Evolutionary conservation across 2,113 vertebrate species (phyloP).

Genomic region (Heteronetta atricapilla): DNA sequence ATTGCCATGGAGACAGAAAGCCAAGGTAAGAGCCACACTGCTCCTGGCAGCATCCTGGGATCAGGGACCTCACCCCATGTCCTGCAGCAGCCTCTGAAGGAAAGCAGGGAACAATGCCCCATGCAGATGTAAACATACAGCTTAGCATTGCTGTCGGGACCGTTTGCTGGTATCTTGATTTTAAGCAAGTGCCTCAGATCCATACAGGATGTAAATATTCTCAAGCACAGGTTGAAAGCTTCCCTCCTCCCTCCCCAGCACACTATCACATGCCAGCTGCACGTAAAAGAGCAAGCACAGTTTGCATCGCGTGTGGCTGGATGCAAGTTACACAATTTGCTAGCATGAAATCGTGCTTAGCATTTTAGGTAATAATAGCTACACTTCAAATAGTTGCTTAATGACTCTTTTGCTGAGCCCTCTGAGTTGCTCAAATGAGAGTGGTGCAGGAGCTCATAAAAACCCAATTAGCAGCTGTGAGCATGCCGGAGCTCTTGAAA

Average conservation of each 20-base stretch:
- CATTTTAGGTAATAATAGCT: background rate
- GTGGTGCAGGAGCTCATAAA: background rate
- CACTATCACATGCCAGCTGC: background rate
- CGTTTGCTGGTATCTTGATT: fast-evolving
- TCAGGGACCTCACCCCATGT: background rate
- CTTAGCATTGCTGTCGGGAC: background rate
- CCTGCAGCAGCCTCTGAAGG: background rate
- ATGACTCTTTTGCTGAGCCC: background rate
- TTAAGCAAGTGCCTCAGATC: background rate
- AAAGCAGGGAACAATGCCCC: background rate
- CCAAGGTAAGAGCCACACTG: background rate
- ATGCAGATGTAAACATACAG: fast-evolving
- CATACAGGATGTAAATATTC: background rate
- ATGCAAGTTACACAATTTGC: background rate
- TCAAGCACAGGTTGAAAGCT: background rate
- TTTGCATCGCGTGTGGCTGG: background rate
- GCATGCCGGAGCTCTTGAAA: fast-evolving
- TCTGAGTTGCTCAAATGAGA: background rate
- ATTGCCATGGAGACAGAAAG: slow-evolving; percentile 55
- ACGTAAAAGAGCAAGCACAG: background rate
- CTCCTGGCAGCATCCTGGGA: background rate
- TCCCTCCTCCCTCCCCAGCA: background rate
- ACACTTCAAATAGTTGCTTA: slow-evolving; percentile 1
- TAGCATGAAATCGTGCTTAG: background rate
- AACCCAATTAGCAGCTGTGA: background rate